Evolutionary conservation across 1,140 invertebrate genomes (phyloP).

Genomic region (Carcinoscorpius rotundicauda): DNA sequence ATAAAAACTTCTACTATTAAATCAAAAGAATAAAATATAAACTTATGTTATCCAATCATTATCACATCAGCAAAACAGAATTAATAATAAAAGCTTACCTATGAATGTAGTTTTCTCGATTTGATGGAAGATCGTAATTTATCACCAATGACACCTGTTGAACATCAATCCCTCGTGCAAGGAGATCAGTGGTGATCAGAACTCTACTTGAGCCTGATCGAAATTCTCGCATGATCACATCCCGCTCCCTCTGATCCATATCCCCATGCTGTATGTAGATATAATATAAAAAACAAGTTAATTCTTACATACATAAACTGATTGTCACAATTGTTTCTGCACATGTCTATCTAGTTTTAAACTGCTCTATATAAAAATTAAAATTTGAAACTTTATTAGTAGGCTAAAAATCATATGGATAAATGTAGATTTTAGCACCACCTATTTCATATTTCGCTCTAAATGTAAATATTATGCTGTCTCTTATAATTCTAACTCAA

Average conservation of each 20-base stretch:
- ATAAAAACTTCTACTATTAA: too few species aligned
- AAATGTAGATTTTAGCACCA: too few species aligned
- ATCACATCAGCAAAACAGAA: not conserved
- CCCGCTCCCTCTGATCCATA: conserved; percentile 96
- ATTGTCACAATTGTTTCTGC: not conserved
- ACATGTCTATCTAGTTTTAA: too few species aligned
- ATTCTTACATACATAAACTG: not conserved
- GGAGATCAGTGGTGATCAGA: conserved; percentile 45
- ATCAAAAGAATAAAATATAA: too few species aligned
- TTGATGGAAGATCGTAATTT: conserved; percentile 47
- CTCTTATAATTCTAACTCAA: too few species aligned
- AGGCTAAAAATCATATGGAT: too few species aligned
- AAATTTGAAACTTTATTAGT: too few species aligned
- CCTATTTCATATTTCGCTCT: too few species aligned
- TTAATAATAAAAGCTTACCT: conserved; percentile 30
- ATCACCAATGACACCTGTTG: conserved; percentile 50
- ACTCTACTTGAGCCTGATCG: conserved; percentile 46
- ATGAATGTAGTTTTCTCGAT: conserved; percentile 48
- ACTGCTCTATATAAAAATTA: too few species aligned
- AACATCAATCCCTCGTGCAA: conserved; percentile 48
- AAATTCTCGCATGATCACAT: conserved; percentile 53
- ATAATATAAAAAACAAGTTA: not conserved
- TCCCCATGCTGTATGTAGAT: conserved; percentile 68
- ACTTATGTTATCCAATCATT: too few species aligned
- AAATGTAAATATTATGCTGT: too few species aligned